Evolutionary conservation across 2,888 invertebrate species (phyloP).

Genomic region (Dione juno): DNA sequence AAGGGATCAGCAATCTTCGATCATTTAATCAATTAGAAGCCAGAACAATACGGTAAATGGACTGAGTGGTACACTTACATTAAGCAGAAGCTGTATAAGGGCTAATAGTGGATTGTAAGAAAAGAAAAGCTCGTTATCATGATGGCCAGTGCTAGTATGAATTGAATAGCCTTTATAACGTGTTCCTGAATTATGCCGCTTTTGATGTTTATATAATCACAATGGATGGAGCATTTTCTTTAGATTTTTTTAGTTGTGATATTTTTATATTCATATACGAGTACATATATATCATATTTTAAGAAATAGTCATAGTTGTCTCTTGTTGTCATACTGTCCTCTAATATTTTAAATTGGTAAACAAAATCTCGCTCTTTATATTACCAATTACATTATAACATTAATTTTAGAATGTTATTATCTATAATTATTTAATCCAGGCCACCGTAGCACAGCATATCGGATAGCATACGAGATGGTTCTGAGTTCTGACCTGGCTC

Average conservation of each 20-base stretch:
- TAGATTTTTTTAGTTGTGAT: background rate
- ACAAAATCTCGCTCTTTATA: too few species aligned
- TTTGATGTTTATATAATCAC: background rate
- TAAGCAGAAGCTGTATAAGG: constrained; percentile 17
- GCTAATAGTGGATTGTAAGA: constrained; percentile 27
- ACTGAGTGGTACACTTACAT: constrained; percentile 26
- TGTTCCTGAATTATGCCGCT: background rate
- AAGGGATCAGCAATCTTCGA: constrained; percentile 41
- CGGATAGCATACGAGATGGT: too few species aligned
- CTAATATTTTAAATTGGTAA: too few species aligned
- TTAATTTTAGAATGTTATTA: too few species aligned
- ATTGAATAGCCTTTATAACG: background rate
- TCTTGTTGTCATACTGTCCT: too few species aligned
- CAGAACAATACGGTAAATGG: constrained; percentile 35
- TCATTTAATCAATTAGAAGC: constrained; percentile 44
- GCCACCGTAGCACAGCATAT: too few species aligned
- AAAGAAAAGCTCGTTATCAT: constrained; percentile 29
- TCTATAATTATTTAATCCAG: too few species aligned
- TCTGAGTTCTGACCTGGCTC: too few species aligned
- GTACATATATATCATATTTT: background rate
- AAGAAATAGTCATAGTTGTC: too few species aligned
- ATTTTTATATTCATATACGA: background rate
- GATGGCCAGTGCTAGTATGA: constrained; percentile 17
- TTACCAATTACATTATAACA: too few species aligned
- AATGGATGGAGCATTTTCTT: background rate